A percentile compares a stretch with the other conserved stretches of the same genome.
Evolutionary conservation across 2,113 vertebrate genomes (phyloP).

Genomic region (Scophthalmus maximus): DNA sequence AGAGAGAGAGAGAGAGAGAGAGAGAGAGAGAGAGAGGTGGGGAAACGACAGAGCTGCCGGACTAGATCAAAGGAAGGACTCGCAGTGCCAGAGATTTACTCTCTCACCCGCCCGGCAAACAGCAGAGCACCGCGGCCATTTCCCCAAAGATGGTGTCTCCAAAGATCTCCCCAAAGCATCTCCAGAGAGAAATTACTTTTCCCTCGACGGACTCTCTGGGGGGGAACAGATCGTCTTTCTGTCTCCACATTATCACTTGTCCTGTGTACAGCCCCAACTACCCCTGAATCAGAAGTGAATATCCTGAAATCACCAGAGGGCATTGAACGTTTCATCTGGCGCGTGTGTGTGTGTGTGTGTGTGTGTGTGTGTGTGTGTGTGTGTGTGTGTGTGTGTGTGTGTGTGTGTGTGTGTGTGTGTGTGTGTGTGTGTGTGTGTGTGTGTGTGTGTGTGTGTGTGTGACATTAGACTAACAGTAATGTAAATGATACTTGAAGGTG

Average conservation of each 20-base stretch:
- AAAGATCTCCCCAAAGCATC: constrained; percentile 51
- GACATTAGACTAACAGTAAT: constrained; percentile 79
- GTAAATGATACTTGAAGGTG: constrained; percentile 90
- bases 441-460: not conserved
- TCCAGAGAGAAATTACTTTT: constrained; percentile 32
- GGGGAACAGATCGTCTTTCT: constrained; percentile 70
- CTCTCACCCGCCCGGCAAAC: constrained; percentile 6
- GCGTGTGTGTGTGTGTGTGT: constrained; percentile 12
- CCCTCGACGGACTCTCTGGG: constrained; percentile 16
- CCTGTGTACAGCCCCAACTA: constrained; percentile 71
- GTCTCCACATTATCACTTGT: constrained; percentile 61
- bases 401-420: not conserved
- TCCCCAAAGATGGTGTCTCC: constrained; percentile 55
- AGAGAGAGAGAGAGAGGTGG: constrained; percentile 23
- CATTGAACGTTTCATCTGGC: constrained; percentile 51
- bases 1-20: not conserved
- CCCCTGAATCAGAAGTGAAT: constrained; percentile 78
- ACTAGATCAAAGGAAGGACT: constrained; percentile 44
- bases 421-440: constrained; percentile 14
- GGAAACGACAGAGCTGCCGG: constrained; percentile 29
- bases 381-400: constrained; percentile 12
- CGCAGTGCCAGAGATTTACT: constrained; percentile 31
- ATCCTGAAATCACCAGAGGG: constrained; percentile 74
- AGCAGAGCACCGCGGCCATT: constrained; percentile 35
- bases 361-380: not conserved